phyloP scores from a whole-genome alignment of 1,140 invertebrate genomes.

The Heliconius hewitsoni region DNA sequence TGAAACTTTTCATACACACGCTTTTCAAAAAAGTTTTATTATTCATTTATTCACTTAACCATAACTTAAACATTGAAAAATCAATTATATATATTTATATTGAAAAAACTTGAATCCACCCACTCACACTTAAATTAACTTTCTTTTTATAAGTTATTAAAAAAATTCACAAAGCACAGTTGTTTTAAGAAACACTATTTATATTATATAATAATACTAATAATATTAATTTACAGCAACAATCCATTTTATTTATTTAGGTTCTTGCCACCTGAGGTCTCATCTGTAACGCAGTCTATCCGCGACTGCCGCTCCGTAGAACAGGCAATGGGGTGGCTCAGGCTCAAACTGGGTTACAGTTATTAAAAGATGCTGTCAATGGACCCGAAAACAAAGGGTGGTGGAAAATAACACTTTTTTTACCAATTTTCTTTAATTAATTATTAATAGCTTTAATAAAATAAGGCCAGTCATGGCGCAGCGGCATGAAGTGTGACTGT shows the following conservation, averaged over 20 bases:
- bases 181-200: neutral
- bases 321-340: slow-evolving; percentile 20
- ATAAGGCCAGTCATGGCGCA: too few relatives aligned
- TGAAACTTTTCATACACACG: neutral
- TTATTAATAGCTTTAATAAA: neutral
- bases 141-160: neutral
- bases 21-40: neutral
- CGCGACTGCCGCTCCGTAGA: slow-evolving; percentile 23
- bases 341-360: slow-evolving; percentile 6
- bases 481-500: too few relatives aligned
- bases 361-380: slow-evolving; percentile 15
- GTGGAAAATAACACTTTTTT: neutral
- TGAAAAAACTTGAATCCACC: neutral
- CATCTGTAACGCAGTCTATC: slow-evolving; percentile 19
- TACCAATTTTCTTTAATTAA: neutral
- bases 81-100: neutral
- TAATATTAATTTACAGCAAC: neutral
- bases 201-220: neutral
- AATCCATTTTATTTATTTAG: neutral
- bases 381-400: neutral
- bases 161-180: neutral
- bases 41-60: neutral
- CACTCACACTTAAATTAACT: neutral
- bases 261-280: slow-evolving; percentile 9
- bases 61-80: neutral